Evolutionary conservation across 2,113 vertebrate species (phyloP).

Genomic region (Herpetotheres cachinnans): DNA sequence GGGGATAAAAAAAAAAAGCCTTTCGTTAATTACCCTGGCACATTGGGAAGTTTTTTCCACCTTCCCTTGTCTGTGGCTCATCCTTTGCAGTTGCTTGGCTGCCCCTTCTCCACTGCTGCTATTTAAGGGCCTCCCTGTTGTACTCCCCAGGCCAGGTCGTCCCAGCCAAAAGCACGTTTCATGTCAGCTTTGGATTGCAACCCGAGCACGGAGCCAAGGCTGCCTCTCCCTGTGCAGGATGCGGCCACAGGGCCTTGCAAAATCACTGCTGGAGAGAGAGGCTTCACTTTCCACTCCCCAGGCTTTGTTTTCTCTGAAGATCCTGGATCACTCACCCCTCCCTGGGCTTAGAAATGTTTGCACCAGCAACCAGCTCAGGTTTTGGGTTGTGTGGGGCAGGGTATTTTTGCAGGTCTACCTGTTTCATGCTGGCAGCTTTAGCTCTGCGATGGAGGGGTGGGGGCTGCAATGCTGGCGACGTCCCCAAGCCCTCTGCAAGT

Average conservation of each 20-base stretch:
- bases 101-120: not conserved
- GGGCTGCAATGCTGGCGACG: not conserved
- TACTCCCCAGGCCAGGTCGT: not conserved
- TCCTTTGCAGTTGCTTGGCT: conserved; percentile 17
- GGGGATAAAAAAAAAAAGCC: not conserved
- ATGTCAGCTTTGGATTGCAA: not conserved
- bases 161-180: conserved; percentile 24
- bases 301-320: not conserved
- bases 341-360: not conserved
- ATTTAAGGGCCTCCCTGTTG: conserved; percentile 29
- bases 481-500: not conserved
- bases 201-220: not conserved
- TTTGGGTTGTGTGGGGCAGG: not conserved
- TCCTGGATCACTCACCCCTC: not conserved
- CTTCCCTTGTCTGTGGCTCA: conserved; percentile 6
- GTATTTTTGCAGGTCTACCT: not conserved
- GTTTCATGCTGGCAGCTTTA: not conserved
- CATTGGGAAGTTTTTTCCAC: not conserved
- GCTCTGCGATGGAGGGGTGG: not conserved
- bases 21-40: not conserved
- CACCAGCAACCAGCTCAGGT: not conserved
- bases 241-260: not conserved
- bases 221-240: not conserved
- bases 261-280: not conserved
- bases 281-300: not conserved